Evolutionary conservation across 1,140 invertebrate species (phyloP).

Genomic region (Lasioglossum baleicum): DNA sequence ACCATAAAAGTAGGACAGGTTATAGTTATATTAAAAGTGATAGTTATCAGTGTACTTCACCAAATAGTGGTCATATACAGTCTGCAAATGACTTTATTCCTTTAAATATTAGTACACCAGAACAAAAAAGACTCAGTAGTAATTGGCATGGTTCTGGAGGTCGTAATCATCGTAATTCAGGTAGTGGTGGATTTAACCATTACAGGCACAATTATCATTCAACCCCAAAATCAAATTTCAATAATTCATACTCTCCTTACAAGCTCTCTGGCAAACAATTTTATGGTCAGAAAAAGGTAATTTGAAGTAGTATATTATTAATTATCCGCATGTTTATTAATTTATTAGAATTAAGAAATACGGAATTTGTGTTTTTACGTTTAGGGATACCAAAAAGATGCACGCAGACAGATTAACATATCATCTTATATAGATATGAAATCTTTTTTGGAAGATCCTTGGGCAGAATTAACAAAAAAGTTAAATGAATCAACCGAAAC

Average conservation of each 20-base stretch:
- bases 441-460: conserved; percentile 69
- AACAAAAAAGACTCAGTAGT: conserved; percentile 29
- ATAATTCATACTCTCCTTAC: conserved; percentile 48
- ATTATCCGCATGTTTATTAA: neutral
- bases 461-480: conserved; percentile 59
- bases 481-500: conserved; percentile 17
- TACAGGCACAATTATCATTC: conserved; percentile 45
- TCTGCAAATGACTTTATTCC: conserved; percentile 65
- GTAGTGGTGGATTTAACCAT: conserved; percentile 48
- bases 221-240: conserved; percentile 37
- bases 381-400: conserved; percentile 47
- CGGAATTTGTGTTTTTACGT: conserved; percentile 21
- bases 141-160: conserved; percentile 38
- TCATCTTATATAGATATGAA: conserved; percentile 57
- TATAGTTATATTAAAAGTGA: conserved; percentile 44
- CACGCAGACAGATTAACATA: conserved; percentile 47
- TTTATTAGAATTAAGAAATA: neutral
- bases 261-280: conserved; percentile 43
- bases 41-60: conserved; percentile 28
- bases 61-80: conserved; percentile 23
- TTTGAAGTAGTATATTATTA: too few relatives aligned
- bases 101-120: conserved; percentile 56
- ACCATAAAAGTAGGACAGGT: conserved; percentile 47
- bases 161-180: conserved; percentile 37
- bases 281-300: conserved; percentile 53